Percentiles rank a stretch among this genome's conserved stretches.
phyloP scores from a whole-genome alignment of 2,888 invertebrate genomes.

The Malacosoma neustria region DNA sequence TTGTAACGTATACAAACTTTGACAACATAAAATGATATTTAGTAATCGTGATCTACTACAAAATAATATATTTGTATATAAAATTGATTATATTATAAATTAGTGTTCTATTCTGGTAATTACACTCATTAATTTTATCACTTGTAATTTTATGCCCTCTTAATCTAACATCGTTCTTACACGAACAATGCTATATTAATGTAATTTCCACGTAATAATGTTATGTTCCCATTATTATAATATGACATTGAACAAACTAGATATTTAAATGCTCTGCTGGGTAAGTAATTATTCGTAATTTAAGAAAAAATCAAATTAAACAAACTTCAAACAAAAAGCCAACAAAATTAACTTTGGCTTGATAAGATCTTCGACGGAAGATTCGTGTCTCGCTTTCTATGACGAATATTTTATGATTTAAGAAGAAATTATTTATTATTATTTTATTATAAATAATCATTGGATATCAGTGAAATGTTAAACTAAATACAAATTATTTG shows the following conservation, averaged over 20 bases:
- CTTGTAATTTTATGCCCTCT: not conserved
- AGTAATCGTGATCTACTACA: too few relatives aligned
- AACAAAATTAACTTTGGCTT: conserved; percentile 38
- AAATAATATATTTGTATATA: too few relatives aligned
- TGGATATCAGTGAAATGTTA: too few relatives aligned
- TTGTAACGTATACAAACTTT: too few relatives aligned
- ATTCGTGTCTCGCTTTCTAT: conserved; percentile 25
- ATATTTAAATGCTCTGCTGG: not conserved
- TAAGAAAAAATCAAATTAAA: conserved; percentile 26
- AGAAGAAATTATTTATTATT: too few relatives aligned
- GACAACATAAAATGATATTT: too few relatives aligned
- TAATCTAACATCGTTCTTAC: not conserved
- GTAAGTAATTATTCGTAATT: not conserved
- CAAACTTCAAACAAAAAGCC: conserved; percentile 20
- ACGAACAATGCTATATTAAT: conserved; percentile 1
- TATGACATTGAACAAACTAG: not conserved
- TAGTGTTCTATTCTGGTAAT: too few relatives aligned
- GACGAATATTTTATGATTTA: too few relatives aligned
- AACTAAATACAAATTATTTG: too few relatives aligned
- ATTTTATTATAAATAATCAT: too few relatives aligned
- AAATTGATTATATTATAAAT: too few relatives aligned
- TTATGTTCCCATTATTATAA: not conserved
- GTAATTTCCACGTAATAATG: not conserved
- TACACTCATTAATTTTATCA: conserved; percentile 1
- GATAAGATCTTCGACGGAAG: conserved; percentile 37